Evolutionary conservation across 2,888 invertebrate species (phyloP), one percentile per base, ranked within the genome.

Genomic region (Ophion ellenae): DNA sequence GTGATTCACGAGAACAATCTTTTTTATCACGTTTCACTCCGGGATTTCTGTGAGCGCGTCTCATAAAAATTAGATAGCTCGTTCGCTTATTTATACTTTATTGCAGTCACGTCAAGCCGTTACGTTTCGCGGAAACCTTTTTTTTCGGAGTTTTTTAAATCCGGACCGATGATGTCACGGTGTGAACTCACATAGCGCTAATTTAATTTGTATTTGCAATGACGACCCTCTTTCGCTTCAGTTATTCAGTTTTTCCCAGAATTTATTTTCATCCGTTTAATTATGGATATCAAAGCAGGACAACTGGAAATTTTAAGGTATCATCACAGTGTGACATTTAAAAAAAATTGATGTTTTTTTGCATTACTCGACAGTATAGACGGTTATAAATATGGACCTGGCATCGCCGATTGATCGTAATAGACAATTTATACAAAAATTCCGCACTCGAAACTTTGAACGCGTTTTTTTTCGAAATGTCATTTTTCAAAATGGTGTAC

Each of bases 1-100:
- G 53, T 63, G 75, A 64, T 47, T 47, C 47, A 63, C 40, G 75
- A 75, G 20, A 45, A 28, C 11, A 17, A 17, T 64, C 40, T n/a
- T 64, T 63, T 40, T 11, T 75, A 24, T 47, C 28, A 14, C 28
- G 7, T 17, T 10, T 2, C 40, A 9, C 24, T 47, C 28, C 61
- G 40, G 10, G 40, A 9, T 40, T 0, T 24, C n/a, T 74, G 10
- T 32, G 36, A 14, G 61, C 32, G 36, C 20, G 61, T 28, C 2
- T 70, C 17, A 17, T 64, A 53, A 9, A 28, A 28, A n/a, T 28
- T 24, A 32, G 28, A 70, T 28, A 9, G 9, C 70, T 53, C 32
- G 53, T 53, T 7, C 28, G 9, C 17, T 32, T 28, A 28, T n/a
- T 32, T 24, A 17, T 2, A 14, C 53, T 28, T 28, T 9, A 70